These are phyloP conservation scores for Ctenopoma kingsleyae DNA, from an alignment of 2,797 vertebrate genomes.

Conservation along the genomic window DNA sequence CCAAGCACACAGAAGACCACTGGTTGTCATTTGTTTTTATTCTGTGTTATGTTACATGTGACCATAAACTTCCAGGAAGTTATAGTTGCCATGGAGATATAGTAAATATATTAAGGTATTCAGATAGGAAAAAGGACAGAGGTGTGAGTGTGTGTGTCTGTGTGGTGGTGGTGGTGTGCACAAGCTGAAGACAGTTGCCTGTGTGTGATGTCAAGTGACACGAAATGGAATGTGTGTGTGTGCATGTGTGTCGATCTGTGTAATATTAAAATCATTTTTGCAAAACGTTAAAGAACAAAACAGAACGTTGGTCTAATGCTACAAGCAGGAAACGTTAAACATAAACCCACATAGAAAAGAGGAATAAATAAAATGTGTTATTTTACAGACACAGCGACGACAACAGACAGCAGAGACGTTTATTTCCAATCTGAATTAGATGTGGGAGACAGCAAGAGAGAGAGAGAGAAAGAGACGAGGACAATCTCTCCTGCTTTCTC, in stretches of 20 bases:
- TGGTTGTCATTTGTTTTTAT: conserved; percentile 74
- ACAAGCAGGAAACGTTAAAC: conserved; percentile 41
- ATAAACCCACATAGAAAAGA: conserved; percentile 69
- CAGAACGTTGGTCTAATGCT: conserved; percentile 35
- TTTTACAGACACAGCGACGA: conserved; percentile 54
- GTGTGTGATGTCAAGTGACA: conserved; percentile 36
- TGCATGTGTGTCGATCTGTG: conserved; percentile 17
- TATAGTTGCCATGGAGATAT: conserved; percentile 76
- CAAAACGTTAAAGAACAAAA: conserved; percentile 24
- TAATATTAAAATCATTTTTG: conserved; percentile 50
- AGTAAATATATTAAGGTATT: conserved; percentile 69
- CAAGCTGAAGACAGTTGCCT: conserved; percentile 43
- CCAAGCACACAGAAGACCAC: conserved; percentile 13
- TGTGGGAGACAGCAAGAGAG: conserved; percentile 40
- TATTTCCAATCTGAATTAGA: conserved; percentile 63
- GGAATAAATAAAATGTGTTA: conserved; percentile 63
- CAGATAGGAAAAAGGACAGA: conserved; percentile 38
- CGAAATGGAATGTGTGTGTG: conserved; percentile 43
- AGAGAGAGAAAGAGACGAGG: conserved; percentile 3
- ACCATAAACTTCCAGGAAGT: conserved; percentile 75
- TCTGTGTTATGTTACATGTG: conserved; percentile 79
- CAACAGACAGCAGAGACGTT: conserved; percentile 51
- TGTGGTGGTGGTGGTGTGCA: conserved; percentile 32
- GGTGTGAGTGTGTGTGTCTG: conserved; percentile 18
- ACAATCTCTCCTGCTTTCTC: conserved; percentile 22